phyloP scores from a whole-genome alignment of 2,113 vertebrate species.

The Argyrosomus japonicus region DNA sequence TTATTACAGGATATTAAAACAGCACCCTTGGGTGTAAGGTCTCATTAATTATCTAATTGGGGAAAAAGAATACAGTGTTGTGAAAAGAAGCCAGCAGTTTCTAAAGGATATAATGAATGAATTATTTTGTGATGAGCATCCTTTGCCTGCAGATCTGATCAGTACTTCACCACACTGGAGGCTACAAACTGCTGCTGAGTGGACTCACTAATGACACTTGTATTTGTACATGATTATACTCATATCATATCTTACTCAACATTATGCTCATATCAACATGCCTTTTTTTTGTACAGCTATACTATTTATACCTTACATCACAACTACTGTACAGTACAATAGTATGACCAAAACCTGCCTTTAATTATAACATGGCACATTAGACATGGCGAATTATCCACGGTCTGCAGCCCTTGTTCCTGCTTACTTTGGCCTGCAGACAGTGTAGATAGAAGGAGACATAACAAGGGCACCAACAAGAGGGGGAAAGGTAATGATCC shows the following conservation, averaged over 20 bases:
- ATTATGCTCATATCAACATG: too few species aligned
- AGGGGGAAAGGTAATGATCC: constrained; percentile 8
- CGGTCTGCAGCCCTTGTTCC: neutral
- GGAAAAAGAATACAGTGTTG: neutral
- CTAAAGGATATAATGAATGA: neutral
- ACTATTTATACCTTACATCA: neutral
- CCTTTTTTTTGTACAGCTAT: neutral
- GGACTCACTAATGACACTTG: neutral
- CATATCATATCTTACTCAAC: too few species aligned
- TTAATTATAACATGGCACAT: neutral
- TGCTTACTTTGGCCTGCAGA: neutral
- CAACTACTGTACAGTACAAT: neutral
- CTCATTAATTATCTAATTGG: neutral
- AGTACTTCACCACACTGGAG: neutral
- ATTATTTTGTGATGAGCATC: constrained; percentile 3
- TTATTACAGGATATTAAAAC: constrained; percentile 15
- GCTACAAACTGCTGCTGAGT: neutral
- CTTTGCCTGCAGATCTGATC: constrained; percentile 6
- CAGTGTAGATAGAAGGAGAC: neutral
- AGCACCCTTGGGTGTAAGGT: neutral
- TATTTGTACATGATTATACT: neutral
- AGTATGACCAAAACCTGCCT: neutral
- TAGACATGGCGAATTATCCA: neutral
- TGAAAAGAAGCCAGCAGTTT: neutral
- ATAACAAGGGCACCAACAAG: neutral